A percentile compares a stretch with the other conserved stretches of the same genome.
phyloP scores from a whole-genome alignment of 2,888 invertebrate genomes.

The Leptopterna dolabrata region DNA sequence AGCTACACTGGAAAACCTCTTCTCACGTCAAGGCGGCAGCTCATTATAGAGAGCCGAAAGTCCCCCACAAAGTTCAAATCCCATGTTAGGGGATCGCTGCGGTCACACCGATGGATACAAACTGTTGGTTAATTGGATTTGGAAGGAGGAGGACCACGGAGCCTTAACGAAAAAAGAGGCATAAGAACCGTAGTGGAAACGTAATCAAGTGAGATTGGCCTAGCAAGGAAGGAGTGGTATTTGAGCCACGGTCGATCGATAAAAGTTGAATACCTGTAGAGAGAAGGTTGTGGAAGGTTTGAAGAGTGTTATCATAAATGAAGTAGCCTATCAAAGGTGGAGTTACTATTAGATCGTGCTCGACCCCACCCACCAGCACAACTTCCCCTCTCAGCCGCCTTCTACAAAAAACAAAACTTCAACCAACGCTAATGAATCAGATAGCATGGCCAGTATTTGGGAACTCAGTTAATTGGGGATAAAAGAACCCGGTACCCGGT shows the following conservation, averaged over 20 bases:
- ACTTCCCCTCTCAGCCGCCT: conserved; percentile 21
- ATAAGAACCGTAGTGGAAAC: conserved; percentile 46
- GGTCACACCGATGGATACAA: conserved; percentile 51
- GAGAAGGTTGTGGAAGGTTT: conserved; percentile 26
- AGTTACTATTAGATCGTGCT: conserved; percentile 54
- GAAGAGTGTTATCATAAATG: conserved; percentile 55
- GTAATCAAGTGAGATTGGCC: conserved; percentile 49
- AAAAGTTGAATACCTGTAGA: conserved; percentile 50
- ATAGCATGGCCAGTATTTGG: conserved; percentile 53
- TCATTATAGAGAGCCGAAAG: conserved; percentile 4
- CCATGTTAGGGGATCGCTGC: conserved; percentile 38
- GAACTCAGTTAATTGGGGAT: conserved; percentile 54
- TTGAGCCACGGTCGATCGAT: conserved; percentile 35
- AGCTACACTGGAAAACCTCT: not conserved
- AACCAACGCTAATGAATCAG: conserved; percentile 53
- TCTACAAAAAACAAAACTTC: conserved; percentile 40
- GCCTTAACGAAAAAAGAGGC: conserved; percentile 34
- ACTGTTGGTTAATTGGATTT: conserved; percentile 51
- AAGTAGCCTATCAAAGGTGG: conserved; percentile 54
- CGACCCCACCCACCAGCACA: conserved; percentile 50
- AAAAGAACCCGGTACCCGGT: conserved; percentile 54
- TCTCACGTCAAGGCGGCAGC: conserved; percentile 7
- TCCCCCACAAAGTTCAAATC: conserved; percentile 40
- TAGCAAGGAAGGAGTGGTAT: conserved; percentile 19
- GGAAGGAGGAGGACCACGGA: conserved; percentile 49